These are phyloP conservation scores for Lutjanus argentimaculatus DNA, from an alignment of 2,797 vertebrate genomes.

Conservation along the genomic window DNA sequence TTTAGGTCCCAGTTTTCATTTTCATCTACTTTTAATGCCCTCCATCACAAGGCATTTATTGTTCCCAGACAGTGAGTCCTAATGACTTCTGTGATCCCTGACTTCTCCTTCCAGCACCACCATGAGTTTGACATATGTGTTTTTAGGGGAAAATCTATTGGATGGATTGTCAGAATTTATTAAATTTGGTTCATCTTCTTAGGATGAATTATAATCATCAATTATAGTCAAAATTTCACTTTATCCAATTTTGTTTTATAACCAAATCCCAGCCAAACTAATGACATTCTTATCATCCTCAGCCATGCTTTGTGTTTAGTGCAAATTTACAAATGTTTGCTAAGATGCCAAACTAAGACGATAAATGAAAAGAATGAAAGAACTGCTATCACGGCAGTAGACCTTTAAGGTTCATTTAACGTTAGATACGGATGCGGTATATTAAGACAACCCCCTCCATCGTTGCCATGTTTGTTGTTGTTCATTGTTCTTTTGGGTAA, in stretches of 20 bases:
- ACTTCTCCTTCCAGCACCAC: neutral
- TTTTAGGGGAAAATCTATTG: neutral
- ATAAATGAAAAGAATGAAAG: too few species aligned
- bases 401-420: too few species aligned
- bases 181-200: neutral
- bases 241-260: neutral
- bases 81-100: neutral
- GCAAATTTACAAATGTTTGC: too few species aligned
- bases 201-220: neutral
- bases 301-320: neutral
- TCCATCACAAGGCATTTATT: neutral
- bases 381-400: neutral
- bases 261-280: slow-evolving; percentile 1
- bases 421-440: too few species aligned
- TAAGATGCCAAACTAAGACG: too few species aligned
- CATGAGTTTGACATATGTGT: neutral
- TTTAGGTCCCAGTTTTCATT: neutral
- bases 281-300: neutral
- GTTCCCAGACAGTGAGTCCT: neutral
- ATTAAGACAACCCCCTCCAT: too few species aligned
- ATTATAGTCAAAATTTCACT: neutral
- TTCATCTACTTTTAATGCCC: too few species aligned
- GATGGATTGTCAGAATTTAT: neutral
- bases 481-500: too few species aligned
- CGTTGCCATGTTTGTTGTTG: too few species aligned